A percentile compares a stretch with the other conserved stretches of the same genome.
These are phyloP conservation scores for Cenopis cana DNA, from an alignment of 2,888 invertebrate species.

Conservation along the genomic window DNA sequence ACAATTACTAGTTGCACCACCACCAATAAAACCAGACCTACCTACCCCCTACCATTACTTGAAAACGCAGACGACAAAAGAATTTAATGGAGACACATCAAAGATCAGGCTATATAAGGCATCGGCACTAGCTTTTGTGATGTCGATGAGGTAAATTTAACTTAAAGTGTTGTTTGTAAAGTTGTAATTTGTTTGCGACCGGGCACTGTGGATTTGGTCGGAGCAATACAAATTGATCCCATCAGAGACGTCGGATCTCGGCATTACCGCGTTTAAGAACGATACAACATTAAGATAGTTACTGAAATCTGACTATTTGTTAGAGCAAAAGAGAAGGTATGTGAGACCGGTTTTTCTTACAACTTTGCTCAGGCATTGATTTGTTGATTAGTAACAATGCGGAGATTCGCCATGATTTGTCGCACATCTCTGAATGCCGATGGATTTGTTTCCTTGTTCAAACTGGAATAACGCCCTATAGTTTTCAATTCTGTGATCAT, in stretches of 20 bases:
- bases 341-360: neutral
- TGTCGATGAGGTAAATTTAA: constrained; percentile 60
- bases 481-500: too few species aligned
- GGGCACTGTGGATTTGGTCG: constrained; percentile 56
- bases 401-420: constrained; percentile 28
- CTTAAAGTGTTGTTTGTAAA: constrained; percentile 61
- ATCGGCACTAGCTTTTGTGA: constrained; percentile 69
- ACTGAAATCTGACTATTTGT: constrained; percentile 69
- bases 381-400: constrained; percentile 3
- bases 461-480: neutral
- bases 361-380: neutral
- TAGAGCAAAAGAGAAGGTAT: constrained; percentile 57
- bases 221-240: constrained; percentile 76
- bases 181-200: constrained; percentile 60
- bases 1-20: constrained; percentile 61
- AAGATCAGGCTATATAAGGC: constrained; percentile 61
- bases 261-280: constrained; percentile 52
- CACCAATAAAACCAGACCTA: constrained; percentile 52
- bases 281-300: constrained; percentile 56
- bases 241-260: constrained; percentile 54
- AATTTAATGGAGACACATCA: constrained; percentile 46
- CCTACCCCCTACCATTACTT: constrained; percentile 45
- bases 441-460: constrained; percentile 6
- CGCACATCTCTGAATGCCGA: constrained; percentile 1
- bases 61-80: constrained; percentile 47